Evolutionary conservation across 1,140 invertebrate species (phyloP), one percentile per base, ranked within the genome.

Genomic region (Aleiodes sp.): DNA sequence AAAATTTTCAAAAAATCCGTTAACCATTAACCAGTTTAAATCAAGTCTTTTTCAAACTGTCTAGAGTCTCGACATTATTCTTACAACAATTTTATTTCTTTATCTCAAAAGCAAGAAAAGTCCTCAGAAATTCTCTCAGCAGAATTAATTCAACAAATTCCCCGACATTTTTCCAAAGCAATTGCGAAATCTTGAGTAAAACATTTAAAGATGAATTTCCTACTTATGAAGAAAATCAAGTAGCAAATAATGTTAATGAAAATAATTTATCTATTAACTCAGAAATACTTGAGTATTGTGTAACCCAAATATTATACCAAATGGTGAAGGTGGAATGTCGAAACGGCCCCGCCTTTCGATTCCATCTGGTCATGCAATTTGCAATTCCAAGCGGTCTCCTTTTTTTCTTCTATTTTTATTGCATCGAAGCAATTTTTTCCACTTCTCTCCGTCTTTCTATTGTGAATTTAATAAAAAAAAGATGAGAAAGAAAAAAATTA

Each of bases 221-320:
- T n/a, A n/a, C n/a, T n/a, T n/a, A n/a, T n/a, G n/a, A n/a, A n/a
- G n/a, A n/a, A n/a, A n/a, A n/a, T n/a, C n/a, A n/a, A n/a, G n/a
- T n/a, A n/a, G n/a, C n/a, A n/a, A 52, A 52, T 24, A 52, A 52
- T 52, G 19, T 24, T 16, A 46, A 46, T 46, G 41, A 52, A 52
- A 52, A 8, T 21, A 52, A 12, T 8, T 6, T 9, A 24, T 52
- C 26, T 21, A 7, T 24, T 26, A 1, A 16, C 39, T 16, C 19
- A 4, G 14, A 4, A 21, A 8, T 9, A 24, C 46, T 52, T 4
- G 12, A 7, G 7, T 16, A 16, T 52, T 70, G 43, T 74, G 66
- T 75, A 76, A 73, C 70, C 75, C 43, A 77, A 75, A 77, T 77
- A 75, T 75, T 74, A 77, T 77, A 72, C 70, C 68, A 35, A 9